Base-by-base conservation (phyloP, 1,140 invertebrate species). In the Drosophila cardini region DNA sequence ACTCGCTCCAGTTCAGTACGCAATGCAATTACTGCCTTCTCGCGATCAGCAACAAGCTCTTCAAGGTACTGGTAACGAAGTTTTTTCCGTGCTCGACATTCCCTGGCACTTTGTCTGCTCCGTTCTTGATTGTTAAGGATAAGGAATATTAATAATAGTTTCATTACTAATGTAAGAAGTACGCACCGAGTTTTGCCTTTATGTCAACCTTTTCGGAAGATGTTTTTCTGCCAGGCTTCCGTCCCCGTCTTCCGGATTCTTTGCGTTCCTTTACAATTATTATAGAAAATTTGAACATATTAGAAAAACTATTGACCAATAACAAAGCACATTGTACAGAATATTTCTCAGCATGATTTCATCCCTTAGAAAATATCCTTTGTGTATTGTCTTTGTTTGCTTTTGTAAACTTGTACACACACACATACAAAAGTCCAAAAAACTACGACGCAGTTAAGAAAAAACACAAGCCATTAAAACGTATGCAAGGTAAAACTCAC, bases 1-100 rank as follows among this genome's bases (percentile, higher is more conserved):
- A 99, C 97, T 94, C 95, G 96, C 87, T 99, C 97, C 58, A 99
- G 93, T 93, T 99, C 98, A 80, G 97, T 96, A 76, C 97, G 94
- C 11, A 99, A 93, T 6, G 96, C 94, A 76, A 98, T 93, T 3
- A 99, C 98, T n/a, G 98, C 97, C 82, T 98, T 97, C 92, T 99
- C 98, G 69, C 98, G 93, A 92, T 98, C 97, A 1, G 96, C 94
- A 1, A 99, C 98, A 55, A 99, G 93, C 92, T 99, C 98, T 93
- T 99, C 98, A 58, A 99, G 94, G 92, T 99, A 99, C 93, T 99
- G 98, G 92, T 99, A 99, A 21, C 98, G 94, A 42, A 99, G 94
- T 91, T 99, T 99, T 93, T 99, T 99, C 42, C 98, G 94, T 38
- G 98, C 98, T 76, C 98, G 95, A 92, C 98, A 99, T 94, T 99